These are phyloP conservation scores for Phrynocephalus forsythii DNA, from an alignment of 2,797 vertebrate genomes.

Conservation along the genomic window DNA sequence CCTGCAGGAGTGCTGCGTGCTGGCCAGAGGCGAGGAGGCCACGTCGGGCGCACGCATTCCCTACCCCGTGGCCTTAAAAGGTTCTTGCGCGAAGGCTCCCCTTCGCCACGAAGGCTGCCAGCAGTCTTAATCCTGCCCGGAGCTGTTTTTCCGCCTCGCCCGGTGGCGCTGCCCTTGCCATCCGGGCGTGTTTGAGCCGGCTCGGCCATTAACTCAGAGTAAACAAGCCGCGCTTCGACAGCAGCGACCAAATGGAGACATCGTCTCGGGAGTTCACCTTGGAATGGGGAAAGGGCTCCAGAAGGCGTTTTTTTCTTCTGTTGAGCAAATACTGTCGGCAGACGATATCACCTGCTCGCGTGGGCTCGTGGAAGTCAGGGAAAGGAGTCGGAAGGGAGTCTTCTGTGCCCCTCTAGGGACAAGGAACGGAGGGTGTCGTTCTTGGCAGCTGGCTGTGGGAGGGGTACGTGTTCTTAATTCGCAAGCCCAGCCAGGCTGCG, in stretches of 20 bases:
- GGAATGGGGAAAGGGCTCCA: neutral
- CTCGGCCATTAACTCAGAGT: neutral
- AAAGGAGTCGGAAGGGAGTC: too few relatives aligned
- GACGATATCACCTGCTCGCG: neutral
- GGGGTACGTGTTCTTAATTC: constrained; percentile 8
- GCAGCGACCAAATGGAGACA: neutral
- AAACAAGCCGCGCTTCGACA: neutral
- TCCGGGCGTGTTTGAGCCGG: neutral
- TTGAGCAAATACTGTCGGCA: neutral
- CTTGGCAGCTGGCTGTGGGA: neutral
- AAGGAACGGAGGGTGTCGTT: neutral
- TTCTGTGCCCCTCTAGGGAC: neutral
- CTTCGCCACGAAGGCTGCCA: neutral
- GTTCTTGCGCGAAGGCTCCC: constrained; percentile 62
- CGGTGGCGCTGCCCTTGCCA: too few relatives aligned
- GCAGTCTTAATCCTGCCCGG: neutral
- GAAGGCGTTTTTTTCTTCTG: neutral
- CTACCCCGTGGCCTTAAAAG: constrained; percentile 58
- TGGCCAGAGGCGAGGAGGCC: neutral
- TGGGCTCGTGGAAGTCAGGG: neutral
- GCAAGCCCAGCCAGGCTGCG: neutral
- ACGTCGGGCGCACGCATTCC: constrained; percentile 42
- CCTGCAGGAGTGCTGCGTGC: neutral
- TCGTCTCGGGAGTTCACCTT: neutral
- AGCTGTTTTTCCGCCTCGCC: too few relatives aligned